Conservation (phyloP, 2,113 vertebrate species). For the Sardina pilchardus region DNA sequence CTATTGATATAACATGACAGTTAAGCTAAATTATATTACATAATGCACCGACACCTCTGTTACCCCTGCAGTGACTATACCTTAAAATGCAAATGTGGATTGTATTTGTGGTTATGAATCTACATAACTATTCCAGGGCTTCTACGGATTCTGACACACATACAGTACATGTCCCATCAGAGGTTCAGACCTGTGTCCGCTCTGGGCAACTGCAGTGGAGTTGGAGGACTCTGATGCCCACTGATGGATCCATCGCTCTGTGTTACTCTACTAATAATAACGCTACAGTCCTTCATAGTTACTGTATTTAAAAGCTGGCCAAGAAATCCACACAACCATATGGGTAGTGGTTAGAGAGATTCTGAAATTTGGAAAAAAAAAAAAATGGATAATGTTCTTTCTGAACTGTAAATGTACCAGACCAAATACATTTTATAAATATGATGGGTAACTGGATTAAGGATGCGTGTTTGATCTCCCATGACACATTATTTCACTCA, state of each 20-base stretch:
- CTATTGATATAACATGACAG: conserved; percentile 61
- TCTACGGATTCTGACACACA: not conserved
- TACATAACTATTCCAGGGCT: conserved; percentile 32
- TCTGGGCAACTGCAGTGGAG: not conserved
- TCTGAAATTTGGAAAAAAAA: not conserved
- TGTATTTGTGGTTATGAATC: conserved; percentile 53
- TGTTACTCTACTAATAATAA: not conserved
- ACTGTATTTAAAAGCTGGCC: not conserved
- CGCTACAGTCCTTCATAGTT: not conserved
- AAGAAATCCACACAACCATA: not conserved
- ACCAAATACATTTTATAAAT: not conserved
- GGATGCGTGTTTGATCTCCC: not conserved
- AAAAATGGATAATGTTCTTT: not conserved
- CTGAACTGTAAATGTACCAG: not conserved
- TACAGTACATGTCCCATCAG: not conserved
- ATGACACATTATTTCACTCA: not conserved
- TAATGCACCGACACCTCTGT: conserved; percentile 47
- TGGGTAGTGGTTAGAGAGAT: not conserved
- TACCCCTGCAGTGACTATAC: conserved; percentile 44
- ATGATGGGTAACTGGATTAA: not conserved
- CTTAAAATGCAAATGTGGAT: conserved; percentile 47
- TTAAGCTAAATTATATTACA: conserved; percentile 64
- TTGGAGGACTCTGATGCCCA: not conserved
- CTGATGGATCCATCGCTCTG: not conserved
- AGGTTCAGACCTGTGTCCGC: not conserved